These are phyloP conservation scores for Plemyria rubiginata DNA, from an alignment of 2,888 invertebrate species.

Conservation along the genomic window DNA sequence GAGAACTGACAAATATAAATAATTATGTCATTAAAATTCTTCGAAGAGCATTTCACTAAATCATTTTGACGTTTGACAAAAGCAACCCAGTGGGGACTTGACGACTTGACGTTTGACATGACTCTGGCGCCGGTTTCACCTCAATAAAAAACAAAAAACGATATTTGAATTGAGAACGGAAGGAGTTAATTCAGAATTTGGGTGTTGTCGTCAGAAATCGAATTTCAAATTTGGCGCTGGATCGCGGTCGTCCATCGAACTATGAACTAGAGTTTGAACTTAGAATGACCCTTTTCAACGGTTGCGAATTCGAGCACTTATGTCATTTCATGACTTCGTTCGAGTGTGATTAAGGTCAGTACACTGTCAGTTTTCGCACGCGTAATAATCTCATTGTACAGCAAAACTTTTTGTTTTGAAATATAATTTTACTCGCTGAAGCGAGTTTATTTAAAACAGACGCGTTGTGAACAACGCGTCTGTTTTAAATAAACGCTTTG, in stretches of 20 bases:
- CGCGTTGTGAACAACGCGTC: too few species aligned
- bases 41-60: slow-evolving; percentile 6
- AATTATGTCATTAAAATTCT: not conserved
- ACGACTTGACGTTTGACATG: slow-evolving; percentile 22
- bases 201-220: slow-evolving; percentile 40
- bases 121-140: slow-evolving; percentile 15
- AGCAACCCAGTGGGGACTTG: slow-evolving; percentile 14
- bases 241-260: slow-evolving; percentile 54
- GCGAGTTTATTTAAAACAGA: too few species aligned
- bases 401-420: not conserved
- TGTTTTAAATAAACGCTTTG: too few species aligned
- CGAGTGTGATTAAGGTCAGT: slow-evolving; percentile 19
- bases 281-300: slow-evolving; percentile 39
- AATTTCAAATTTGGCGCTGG: slow-evolving; percentile 65
- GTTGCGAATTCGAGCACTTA: slow-evolving; percentile 44
- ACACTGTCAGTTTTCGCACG: slow-evolving; percentile 7
- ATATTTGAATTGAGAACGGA: slow-evolving; percentile 32
- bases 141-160: slow-evolving; percentile 18
- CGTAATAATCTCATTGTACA: not conserved
- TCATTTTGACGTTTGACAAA: slow-evolving; percentile 23
- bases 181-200: slow-evolving; percentile 26
- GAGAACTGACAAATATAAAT: not conserved
- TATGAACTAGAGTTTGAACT: slow-evolving; percentile 49
- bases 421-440: not conserved
- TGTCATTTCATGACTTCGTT: slow-evolving; percentile 38